Evolutionary conservation across 2,113 vertebrate species (phyloP), one percentile per base, ranked within the genome.

Genomic region (Dicrurus megarhynchus): DNA sequence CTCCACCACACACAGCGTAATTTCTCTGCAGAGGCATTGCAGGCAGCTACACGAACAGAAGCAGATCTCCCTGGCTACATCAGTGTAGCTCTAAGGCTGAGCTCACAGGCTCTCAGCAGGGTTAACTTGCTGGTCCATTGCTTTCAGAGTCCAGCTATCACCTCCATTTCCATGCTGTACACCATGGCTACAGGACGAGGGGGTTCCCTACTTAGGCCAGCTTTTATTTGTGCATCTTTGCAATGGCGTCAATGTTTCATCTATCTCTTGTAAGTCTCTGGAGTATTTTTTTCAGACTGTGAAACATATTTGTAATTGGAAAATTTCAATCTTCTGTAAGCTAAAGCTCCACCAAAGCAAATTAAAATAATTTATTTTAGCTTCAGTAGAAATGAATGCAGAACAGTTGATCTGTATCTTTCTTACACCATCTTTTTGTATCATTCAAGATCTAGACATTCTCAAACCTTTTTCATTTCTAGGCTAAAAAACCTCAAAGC

Each of bases 101-200:
- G 68, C 23, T 52, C 46, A 53, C 67, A 53, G n/a, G 49, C 33
- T 84, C 60, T 50, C 35, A 11, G 10, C 0, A 1, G 26, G 33
- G 84, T 78, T 78, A 78, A 47, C n/a, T 59, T 17, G 18, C 42
- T 61, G 46, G 56, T 81, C 42, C 24, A 20, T 2, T 39, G 30
- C 47, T 67, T 63, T 82, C 64, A 6, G 35, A 46, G 37, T 22
- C 42, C 69, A 81, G 28, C 23, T n/a, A 21, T 3, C 1, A 33
- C 7, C 39, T 63, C 41, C 63, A 57, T 41, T 74, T 63, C 68
- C 30, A 26, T 5, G 24, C 16, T 22, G 28, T 13, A 44, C 17
- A 79, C 12, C 52, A 65, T 0, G 0, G 52, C 20, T 16, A 39
- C 13, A 24, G 44, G 46, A n/a, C 0, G 7, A 61, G 5, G 7